These are phyloP conservation scores for Phyllopteryx taeniolatus DNA, from an alignment of 2,113 vertebrate genomes.

Conservation along the genomic window DNA sequence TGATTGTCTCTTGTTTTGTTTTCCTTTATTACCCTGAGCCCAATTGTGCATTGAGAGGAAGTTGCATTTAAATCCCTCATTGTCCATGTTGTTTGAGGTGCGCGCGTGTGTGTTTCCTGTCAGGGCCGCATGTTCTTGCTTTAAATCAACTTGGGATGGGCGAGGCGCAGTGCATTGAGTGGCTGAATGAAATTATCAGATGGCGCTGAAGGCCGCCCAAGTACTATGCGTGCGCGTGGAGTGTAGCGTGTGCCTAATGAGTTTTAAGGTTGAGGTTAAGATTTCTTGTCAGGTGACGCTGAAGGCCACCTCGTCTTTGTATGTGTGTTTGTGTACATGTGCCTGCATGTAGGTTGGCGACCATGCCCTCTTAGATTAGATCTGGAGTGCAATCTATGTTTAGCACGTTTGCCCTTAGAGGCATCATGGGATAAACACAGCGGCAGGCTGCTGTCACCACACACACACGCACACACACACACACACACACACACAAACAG, in stretches of 20 bases:
- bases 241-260: constrained; percentile 4
- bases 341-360: constrained; percentile 25
- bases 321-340: constrained; percentile 16
- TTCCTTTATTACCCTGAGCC: constrained; percentile 20
- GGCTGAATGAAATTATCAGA: constrained; percentile 69
- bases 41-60: constrained; percentile 39
- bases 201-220: constrained; percentile 55
- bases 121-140: constrained; percentile 39
- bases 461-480: constrained; percentile 7
- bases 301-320: constrained; percentile 24
- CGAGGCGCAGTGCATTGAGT: constrained; percentile 54
- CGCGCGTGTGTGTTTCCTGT: constrained; percentile 19
- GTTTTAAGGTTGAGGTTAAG: constrained; percentile 7
- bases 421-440: constrained; percentile 65
- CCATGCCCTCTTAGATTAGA: constrained; percentile 72
- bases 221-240: neutral
- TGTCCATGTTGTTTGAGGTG: constrained; percentile 45
- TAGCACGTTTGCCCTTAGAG: constrained; percentile 63
- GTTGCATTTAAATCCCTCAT: constrained; percentile 60
- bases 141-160: constrained; percentile 6
- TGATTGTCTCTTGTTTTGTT: constrained; percentile 40
- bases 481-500: constrained; percentile 8
- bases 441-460: constrained; percentile 44
- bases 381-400: constrained; percentile 67
- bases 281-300: constrained; percentile 10